Percentiles rank a stretch among this genome's conserved stretches.
Conservation (phyloP, 2,113 vertebrate species). For the Malurus elegans region DNA sequence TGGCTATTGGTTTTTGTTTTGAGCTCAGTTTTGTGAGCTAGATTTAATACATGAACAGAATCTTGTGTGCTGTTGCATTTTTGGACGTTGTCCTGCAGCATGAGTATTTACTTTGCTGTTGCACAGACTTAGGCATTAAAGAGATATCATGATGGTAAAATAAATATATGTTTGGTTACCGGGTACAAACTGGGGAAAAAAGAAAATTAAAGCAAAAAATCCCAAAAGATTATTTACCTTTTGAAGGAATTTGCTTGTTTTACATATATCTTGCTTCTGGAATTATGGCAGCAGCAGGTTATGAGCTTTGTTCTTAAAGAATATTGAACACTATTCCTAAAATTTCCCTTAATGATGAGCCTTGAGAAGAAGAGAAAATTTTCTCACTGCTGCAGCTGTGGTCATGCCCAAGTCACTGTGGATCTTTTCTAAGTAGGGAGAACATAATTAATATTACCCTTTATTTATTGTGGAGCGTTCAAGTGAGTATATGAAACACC, state of each 20-base stretch:
- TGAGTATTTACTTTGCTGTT: not conserved
- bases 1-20: not conserved
- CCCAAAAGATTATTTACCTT: not conserved
- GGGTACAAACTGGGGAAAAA: not conserved
- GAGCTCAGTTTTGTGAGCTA: not conserved
- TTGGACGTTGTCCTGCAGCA: rapidly evolving
- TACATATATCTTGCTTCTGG: not conserved
- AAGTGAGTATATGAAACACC: not conserved
- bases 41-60: not conserved
- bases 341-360: not conserved
- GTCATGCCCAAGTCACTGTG: not conserved
- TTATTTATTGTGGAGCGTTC: not conserved
- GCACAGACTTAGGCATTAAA: not conserved
- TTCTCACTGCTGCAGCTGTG: not conserved
- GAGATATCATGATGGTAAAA: not conserved
- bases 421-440: not conserved
- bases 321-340: not conserved
- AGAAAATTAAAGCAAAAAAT: not conserved
- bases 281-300: not conserved
- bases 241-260: not conserved
- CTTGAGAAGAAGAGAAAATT: not conserved
- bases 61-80: not conserved
- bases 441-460: not conserved
- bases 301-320: not conserved
- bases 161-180: not conserved